Conservation (phyloP, 2,888 invertebrate genomes). For the Drosophila koepferae region DNA sequence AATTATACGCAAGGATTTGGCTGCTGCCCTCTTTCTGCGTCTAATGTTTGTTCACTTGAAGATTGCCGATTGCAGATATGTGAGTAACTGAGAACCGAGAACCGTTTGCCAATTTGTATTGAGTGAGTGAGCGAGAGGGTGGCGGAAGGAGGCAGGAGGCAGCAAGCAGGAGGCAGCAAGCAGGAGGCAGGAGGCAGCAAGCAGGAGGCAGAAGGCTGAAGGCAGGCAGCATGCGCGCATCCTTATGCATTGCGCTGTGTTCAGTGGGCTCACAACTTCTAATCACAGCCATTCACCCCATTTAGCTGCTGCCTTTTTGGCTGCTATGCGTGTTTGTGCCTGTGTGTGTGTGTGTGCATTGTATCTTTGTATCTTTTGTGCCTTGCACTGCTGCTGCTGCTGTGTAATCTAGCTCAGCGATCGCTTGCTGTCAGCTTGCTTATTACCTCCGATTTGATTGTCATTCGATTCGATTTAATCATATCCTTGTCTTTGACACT, state of each 20-base stretch:
- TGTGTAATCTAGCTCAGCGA: constrained; percentile 37
- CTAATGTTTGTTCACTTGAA: constrained; percentile 74
- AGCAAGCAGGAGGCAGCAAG: not conserved
- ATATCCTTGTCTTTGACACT: constrained; percentile 48
- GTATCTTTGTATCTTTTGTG: constrained; percentile 20
- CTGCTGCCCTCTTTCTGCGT: constrained; percentile 40
- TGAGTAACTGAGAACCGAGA: constrained; percentile 10
- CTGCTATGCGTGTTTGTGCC: not conserved
- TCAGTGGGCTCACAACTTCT: constrained; percentile 26
- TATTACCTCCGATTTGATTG: constrained; percentile 66
- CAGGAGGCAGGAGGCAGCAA: constrained; percentile 1
- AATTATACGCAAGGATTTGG: constrained; percentile 57
- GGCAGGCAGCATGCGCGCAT: constrained; percentile 1
- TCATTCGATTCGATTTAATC: constrained; percentile 69
- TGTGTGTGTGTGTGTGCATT: not conserved
- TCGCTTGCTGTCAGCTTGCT: constrained; percentile 13
- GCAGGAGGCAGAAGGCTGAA: constrained; percentile 1
- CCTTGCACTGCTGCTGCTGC: not conserved
- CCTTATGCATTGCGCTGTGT: constrained; percentile 3
- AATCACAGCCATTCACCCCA: constrained; percentile 50
- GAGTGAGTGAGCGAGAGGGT: constrained; percentile 9
- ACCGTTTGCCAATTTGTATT: constrained; percentile 58
- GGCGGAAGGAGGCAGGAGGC: not conserved
- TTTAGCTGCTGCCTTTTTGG: constrained; percentile 19
- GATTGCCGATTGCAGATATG: constrained; percentile 15